phyloP scores from a whole-genome alignment of 37 sponge, comb jelly and placozoan species.

The Dysidea cf. avara region DNA sequence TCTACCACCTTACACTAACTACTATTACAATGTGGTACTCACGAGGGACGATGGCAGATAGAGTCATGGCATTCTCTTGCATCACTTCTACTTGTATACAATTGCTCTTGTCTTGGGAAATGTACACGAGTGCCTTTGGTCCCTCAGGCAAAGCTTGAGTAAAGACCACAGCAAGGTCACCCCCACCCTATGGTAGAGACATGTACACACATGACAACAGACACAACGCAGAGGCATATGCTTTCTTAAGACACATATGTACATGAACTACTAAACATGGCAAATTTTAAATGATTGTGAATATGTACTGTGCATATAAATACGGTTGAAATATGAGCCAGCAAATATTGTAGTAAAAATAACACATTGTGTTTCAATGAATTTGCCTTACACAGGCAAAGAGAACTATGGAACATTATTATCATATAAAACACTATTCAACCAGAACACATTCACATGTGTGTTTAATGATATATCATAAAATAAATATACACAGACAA shows the following conservation, averaged over 20 bases:
- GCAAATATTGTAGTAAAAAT: too few relatives aligned
- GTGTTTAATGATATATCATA: too few relatives aligned
- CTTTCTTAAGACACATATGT: background rate
- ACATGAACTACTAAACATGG: background rate
- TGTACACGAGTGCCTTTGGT: conserved; percentile 46
- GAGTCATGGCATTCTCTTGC: conserved; percentile 42
- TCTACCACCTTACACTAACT: background rate
- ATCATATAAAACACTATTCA: too few relatives aligned
- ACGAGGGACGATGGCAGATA: conserved; percentile 59
- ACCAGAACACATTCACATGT: too few relatives aligned
- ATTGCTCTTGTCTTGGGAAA: conserved; percentile 5
- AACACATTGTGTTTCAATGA: too few relatives aligned
- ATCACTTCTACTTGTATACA: conserved; percentile 22
- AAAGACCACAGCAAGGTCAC: conserved; percentile 58
- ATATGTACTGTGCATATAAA: background rate
- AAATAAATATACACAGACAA: too few relatives aligned
- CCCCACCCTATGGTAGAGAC: conserved; percentile 48
- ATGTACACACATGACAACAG: background rate
- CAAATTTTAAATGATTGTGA: conserved; percentile 1
- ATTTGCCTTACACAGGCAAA: too few relatives aligned
- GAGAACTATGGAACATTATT: too few relatives aligned
- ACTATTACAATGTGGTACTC: conserved; percentile 1
- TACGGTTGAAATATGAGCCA: background rate
- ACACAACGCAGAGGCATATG: background rate
- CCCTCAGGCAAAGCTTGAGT: conserved; percentile 52